These are phyloP conservation scores for Gallinago media DNA, from an alignment of 2,113 vertebrate genomes.

Conservation along the genomic window DNA sequence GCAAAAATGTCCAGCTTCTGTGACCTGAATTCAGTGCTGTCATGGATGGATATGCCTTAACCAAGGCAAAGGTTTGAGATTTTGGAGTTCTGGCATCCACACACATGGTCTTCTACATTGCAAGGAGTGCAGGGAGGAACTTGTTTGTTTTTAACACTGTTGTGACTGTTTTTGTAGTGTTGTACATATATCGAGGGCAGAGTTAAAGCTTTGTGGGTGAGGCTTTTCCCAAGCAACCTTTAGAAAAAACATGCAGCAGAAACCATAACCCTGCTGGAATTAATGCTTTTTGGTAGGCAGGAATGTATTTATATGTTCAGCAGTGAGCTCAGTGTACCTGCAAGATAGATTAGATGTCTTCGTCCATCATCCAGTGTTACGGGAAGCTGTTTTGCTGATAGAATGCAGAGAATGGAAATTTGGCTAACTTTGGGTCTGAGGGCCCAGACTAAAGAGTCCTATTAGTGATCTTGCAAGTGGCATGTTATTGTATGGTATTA, in stretches of 20 bases:
- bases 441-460: not conserved
- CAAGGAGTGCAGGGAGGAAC: not conserved
- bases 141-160: not conserved
- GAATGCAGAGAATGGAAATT: constrained; percentile 12
- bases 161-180: not conserved
- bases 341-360: not conserved
- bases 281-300: not conserved
- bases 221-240: not conserved
- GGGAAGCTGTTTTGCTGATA: not conserved
- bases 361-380: not conserved
- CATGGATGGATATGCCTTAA: not conserved
- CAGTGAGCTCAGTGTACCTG: not conserved
- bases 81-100: not conserved
- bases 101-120: not conserved
- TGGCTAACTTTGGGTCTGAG: not conserved
- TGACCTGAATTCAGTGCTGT: not conserved
- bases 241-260: not conserved
- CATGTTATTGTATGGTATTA: not conserved
- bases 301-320: not conserved
- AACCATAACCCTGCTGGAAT: not conserved
- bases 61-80: not conserved
- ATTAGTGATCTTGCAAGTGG: not conserved
- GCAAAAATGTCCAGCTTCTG: not conserved
- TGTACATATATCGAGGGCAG: rapidly evolving
- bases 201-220: not conserved